Evolutionary conservation across 2,888 invertebrate genomes (phyloP), one percentile per base, ranked within the genome.

Genomic region (Lasiommata megera): DNA sequence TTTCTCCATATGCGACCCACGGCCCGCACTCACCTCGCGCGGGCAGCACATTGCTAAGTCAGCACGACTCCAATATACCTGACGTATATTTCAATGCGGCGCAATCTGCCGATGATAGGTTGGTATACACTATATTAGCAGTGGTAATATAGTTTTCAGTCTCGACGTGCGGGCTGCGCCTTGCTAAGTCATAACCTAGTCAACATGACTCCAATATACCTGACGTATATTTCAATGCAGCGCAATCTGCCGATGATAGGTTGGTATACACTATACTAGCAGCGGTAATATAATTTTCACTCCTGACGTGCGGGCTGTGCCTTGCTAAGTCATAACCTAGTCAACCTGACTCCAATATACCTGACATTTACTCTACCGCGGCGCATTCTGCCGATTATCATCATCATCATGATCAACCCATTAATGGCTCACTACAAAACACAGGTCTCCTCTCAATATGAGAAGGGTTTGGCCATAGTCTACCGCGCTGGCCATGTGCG

Each of bases 251-350:
- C 17, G 88, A 88, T 56, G 88, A 86, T 37, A 82, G 84, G 88
- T 86, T 51, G 38, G 55, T 41, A 38, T 38, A n/a, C n/a, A n/a
- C n/a, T n/a, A n/a, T n/a, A n/a, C n/a, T n/a, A n/a, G n/a, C n/a
- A n/a, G n/a, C n/a, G n/a, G n/a, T n/a, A n/a, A n/a, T n/a, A n/a
- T n/a, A n/a, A n/a, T n/a, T n/a, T n/a, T n/a, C n/a, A n/a, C n/a
- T n/a, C n/a, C n/a, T n/a, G n/a, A n/a, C 68, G 88, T 18, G 90
- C 90, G 0, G 90, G 90, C 40, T 89, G 88, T 68, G 87, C 90
- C 1, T 64, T 90, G 63, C 76, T 90, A 28, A 89, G 88, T 61
- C n/a, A n/a, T n/a, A n/a, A n/a, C n/a, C n/a, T n/a, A n/a, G n/a
- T n/a, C 90, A 90, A 65, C 80, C 88, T 62, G 90, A 90, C 68